Evolutionary conservation across 2,888 invertebrate genomes (phyloP).

Genomic region (Nezara viridula): DNA sequence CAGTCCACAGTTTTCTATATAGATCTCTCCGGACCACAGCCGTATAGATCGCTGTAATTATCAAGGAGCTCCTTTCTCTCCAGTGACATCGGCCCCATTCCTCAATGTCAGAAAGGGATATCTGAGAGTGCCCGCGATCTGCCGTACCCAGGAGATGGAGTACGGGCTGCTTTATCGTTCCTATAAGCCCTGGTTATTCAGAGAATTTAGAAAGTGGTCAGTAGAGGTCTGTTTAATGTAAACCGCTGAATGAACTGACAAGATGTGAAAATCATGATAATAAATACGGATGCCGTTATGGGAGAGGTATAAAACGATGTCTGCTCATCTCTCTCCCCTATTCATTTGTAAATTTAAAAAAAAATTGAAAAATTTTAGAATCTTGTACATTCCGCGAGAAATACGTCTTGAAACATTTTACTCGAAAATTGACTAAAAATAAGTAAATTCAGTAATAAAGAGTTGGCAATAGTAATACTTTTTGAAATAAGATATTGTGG

Average conservation of each 20-base stretch:
- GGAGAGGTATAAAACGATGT: too few relatives aligned
- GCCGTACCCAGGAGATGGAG: not conserved
- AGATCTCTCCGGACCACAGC: slow-evolving; percentile 3
- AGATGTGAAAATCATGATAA: not conserved
- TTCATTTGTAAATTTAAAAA: too few relatives aligned
- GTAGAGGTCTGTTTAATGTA: not conserved
- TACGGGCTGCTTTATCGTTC: not conserved
- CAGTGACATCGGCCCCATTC: slow-evolving; percentile 13
- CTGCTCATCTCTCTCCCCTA: too few relatives aligned
- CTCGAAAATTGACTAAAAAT: too few relatives aligned
- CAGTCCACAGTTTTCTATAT: not conserved
- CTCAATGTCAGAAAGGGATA: not conserved
- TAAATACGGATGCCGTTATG: not conserved
- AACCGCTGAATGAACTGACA: not conserved
- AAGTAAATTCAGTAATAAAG: too few relatives aligned
- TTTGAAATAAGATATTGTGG: too few relatives aligned
- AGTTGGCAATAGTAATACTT: too few relatives aligned
- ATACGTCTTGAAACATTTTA: too few relatives aligned
- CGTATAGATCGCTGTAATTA: not conserved
- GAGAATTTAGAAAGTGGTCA: not conserved
- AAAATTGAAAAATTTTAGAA: too few relatives aligned
- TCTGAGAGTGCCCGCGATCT: not conserved
- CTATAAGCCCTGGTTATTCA: not conserved
- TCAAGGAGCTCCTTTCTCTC: not conserved
- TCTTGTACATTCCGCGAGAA: too few relatives aligned